Evolutionary conservation across 2,113 vertebrate genomes (phyloP).

Genomic region (Osmerus mordax): DNA sequence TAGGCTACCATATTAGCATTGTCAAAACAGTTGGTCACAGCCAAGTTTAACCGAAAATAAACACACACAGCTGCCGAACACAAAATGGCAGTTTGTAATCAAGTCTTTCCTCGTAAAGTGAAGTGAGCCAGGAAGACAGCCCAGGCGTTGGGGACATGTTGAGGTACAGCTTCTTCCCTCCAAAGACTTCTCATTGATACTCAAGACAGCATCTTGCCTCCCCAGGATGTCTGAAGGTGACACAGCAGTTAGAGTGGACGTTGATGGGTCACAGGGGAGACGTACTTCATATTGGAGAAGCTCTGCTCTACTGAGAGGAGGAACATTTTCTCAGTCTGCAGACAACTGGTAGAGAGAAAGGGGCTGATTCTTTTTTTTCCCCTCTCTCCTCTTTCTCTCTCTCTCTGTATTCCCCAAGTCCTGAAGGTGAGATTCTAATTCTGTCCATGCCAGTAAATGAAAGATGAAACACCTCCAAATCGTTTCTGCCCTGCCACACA

Average conservation of each 20-base stretch:
- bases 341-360: constrained; percentile 22
- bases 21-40: constrained; percentile 11
- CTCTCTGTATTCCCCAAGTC: neutral
- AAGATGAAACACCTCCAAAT: constrained; percentile 48
- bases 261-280: constrained; percentile 70
- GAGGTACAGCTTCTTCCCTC: constrained; percentile 43
- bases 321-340: constrained; percentile 12
- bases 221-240: constrained; percentile 65
- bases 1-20: constrained; percentile 24
- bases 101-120: constrained; percentile 51
- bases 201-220: constrained; percentile 53
- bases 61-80: constrained; percentile 7
- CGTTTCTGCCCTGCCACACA: constrained; percentile 26
- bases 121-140: constrained; percentile 37
- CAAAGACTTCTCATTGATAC: constrained; percentile 65
- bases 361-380: constrained; percentile 8
- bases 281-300: constrained; percentile 66
- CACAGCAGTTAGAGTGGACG: constrained; percentile 69
- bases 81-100: constrained; percentile 60
- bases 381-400: constrained; percentile 18
- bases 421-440: constrained; percentile 12
- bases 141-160: constrained; percentile 36
- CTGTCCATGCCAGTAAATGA: constrained; percentile 30
- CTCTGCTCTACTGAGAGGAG: constrained; percentile 65
- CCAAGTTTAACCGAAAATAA: constrained; percentile 13